phyloP scores from a whole-genome alignment of 2,113 vertebrate genomes.

The Pituophis catenifer region DNA sequence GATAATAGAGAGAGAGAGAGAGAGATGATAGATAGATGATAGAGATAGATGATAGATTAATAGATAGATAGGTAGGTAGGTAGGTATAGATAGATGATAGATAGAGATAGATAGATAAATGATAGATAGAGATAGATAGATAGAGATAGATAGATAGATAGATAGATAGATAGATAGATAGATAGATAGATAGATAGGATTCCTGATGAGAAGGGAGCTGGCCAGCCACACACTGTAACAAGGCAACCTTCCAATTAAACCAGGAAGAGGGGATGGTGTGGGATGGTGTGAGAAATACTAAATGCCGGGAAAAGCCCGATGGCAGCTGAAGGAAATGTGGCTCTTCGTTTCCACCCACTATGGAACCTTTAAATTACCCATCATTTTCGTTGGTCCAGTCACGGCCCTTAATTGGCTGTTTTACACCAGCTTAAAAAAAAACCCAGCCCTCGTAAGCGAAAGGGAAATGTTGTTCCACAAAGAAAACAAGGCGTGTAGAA shows the following conservation, averaged over 20 bases:
- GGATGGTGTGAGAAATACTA: too few relatives aligned
- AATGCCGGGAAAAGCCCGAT: neutral
- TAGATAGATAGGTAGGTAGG: too few relatives aligned
- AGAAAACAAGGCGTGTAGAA: neutral
- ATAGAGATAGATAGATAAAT: too few relatives aligned
- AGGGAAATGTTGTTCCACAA: neutral
- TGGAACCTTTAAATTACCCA: neutral
- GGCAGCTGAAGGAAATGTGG: neutral
- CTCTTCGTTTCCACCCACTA: neutral
- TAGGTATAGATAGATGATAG: too few relatives aligned
- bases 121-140: too few relatives aligned
- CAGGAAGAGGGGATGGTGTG: too few relatives aligned
- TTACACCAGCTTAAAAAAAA: neutral
- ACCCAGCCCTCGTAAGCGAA: neutral
- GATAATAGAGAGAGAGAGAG: too few relatives aligned
- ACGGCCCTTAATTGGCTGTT: neutral
- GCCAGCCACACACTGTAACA: neutral
- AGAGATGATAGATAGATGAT: too few relatives aligned
- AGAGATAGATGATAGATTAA: too few relatives aligned
- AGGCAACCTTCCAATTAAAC: neutral
- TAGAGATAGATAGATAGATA: too few relatives aligned
- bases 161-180: too few relatives aligned
- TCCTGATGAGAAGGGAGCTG: neutral
- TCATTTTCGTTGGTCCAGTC: neutral
- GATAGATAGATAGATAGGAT: neutral